These are phyloP conservation scores for Rhizomys pruinosus DNA, from an alignment of 2,113 vertebrate species.

Conservation along the genomic window DNA sequence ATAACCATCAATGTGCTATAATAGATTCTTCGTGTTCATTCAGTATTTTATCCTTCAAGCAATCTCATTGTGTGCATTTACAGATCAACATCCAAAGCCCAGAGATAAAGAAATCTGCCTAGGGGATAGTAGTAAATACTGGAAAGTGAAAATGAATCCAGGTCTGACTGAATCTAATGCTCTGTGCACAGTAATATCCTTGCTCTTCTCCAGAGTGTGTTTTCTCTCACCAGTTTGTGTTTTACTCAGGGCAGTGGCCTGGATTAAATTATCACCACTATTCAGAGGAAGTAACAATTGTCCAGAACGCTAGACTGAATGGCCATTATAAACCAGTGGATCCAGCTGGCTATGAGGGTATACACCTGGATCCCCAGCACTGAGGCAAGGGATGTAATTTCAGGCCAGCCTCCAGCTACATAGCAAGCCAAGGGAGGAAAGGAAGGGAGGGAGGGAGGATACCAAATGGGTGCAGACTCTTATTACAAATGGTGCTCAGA, in stretches of 20 bases:
- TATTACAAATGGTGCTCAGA: not conserved
- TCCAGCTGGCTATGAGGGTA: not conserved
- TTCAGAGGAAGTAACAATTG: not conserved
- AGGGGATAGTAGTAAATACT: not conserved
- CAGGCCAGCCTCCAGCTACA: not conserved
- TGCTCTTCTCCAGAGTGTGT: not conserved
- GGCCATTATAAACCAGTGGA: not conserved
- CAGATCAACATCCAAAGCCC: not conserved
- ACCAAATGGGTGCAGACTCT: not conserved
- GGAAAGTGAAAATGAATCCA: not conserved
- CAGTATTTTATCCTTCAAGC: not conserved
- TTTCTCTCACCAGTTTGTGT: not conserved
- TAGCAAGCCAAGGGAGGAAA: not conserved
- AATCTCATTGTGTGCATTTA: not conserved
- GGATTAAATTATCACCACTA: not conserved
- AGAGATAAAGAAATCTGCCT: not conserved
- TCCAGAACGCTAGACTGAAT: not conserved
- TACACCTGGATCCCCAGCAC: not conserved
- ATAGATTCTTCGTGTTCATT: not conserved
- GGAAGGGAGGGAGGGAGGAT: not conserved
- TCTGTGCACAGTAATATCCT: not conserved
- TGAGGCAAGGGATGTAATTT: not conserved
- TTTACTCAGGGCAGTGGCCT: not conserved
- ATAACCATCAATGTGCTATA: rapidly evolving
- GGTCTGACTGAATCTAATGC: rapidly evolving